Percentiles rank a stretch among this genome's conserved stretches.
These are phyloP conservation scores for Actias luna DNA, from an alignment of 2,888 invertebrate genomes.

Conservation along the genomic window DNA sequence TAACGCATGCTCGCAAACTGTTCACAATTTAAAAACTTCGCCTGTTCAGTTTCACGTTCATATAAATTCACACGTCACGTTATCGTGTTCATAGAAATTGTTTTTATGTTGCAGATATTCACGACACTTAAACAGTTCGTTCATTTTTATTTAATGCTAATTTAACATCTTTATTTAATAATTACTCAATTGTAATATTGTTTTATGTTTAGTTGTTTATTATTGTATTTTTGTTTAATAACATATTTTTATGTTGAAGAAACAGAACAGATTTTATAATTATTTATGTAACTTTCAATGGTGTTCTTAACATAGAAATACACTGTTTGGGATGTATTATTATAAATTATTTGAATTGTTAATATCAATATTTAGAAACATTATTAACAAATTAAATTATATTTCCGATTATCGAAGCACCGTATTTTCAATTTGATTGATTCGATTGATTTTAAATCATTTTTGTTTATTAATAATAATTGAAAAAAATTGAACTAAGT, in stretches of 20 bases:
- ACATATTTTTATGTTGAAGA: conserved; percentile 1
- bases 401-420: not conserved
- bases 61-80: not conserved
- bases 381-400: not conserved
- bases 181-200: no score
- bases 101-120: not conserved
- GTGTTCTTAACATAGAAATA: not conserved
- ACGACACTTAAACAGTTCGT: not conserved
- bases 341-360: not conserved
- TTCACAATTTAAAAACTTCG: conserved; percentile 22
- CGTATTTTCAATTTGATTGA: conserved; percentile 9
- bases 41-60: conserved; percentile 17
- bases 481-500: conserved; percentile 62
- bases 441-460: conserved; percentile 30
- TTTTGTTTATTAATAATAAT: conserved; percentile 37
- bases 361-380: not conserved
- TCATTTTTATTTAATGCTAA: not conserved
- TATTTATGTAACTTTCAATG: not conserved
- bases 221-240: not conserved
- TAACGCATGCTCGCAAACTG: conserved; percentile 22
- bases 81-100: not conserved
- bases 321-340: not conserved
- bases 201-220: not conserved
- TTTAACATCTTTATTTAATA: not conserved
- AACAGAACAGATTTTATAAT: not conserved